Percentiles rank a stretch among this genome's conserved stretches.
These are phyloP conservation scores for Hipposideros armiger DNA, from an alignment of 2,113 vertebrate genomes.

Conservation along the genomic window DNA sequence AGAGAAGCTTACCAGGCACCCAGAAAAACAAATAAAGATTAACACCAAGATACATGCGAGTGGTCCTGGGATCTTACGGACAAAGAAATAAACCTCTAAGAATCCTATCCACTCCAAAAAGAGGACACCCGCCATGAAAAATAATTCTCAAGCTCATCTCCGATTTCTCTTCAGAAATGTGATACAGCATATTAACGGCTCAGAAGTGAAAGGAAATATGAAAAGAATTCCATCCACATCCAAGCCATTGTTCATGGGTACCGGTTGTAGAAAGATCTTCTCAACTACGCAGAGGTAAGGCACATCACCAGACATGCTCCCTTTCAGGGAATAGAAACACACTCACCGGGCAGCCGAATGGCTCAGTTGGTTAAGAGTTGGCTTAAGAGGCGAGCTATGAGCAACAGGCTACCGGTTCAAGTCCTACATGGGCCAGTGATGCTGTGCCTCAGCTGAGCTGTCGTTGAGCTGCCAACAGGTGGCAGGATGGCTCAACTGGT, in stretches of 20 bases:
- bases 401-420: no score
- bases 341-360: background rate
- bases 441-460: no score
- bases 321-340: background rate
- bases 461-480: no score
- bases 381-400: no score
- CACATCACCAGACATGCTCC: background rate
- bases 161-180: conserved; percentile 26
- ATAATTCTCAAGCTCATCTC: background rate
- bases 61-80: background rate
- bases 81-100: background rate
- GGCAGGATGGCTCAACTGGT: no score
- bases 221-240: background rate
- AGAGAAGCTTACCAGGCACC: background rate
- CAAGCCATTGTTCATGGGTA: background rate
- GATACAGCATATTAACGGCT: background rate
- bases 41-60: background rate
- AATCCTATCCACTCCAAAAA: background rate
- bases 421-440: no score
- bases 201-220: background rate
- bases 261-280: background rate
- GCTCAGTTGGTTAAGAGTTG: no score
- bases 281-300: background rate
- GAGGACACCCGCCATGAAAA: background rate
- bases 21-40: conserved; percentile 12